phyloP scores from a whole-genome alignment of 1,140 invertebrate genomes.

The Batillaria attramentaria region DNA sequence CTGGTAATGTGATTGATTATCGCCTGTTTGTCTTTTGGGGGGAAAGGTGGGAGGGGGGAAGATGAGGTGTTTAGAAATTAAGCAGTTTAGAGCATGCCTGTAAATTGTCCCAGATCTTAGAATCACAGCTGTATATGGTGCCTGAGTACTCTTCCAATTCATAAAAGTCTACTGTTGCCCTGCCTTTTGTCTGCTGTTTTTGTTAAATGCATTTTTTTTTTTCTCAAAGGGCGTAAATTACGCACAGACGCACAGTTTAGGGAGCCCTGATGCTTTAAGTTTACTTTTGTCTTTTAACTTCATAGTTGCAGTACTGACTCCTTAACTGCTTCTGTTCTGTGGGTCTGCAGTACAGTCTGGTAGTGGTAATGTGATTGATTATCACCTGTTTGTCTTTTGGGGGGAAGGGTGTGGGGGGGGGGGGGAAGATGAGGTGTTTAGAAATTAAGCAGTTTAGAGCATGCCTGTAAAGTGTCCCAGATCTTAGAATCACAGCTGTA shows the following conservation, averaged over 20 bases:
- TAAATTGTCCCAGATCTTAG: no score
- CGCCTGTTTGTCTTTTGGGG: background rate
- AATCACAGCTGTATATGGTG: no score
- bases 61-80: background rate
- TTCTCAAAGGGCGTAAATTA: background rate
- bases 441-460: background rate
- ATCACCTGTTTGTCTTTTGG: background rate
- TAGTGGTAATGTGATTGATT: background rate
- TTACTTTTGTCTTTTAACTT: background rate
- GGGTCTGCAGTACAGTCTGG: background rate
- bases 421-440: background rate
- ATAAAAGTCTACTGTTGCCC: no score
- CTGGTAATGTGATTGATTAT: background rate
- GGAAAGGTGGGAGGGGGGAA: background rate
- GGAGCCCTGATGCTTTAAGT: background rate
- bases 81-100: background rate
- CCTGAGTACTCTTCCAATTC: no score
- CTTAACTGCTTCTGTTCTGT: no score
- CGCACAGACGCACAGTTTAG: no score
- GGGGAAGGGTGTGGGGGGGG: background rate
- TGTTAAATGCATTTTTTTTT: no score
- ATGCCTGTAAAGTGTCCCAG: no score
- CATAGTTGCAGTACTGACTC: background rate
- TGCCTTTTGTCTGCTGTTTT: no score
- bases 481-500: no score